Percentiles rank a stretch among this genome's conserved stretches.
These are phyloP conservation scores for Lerema accius DNA, from an alignment of 1,140 invertebrate species.

Conservation along the genomic window DNA sequence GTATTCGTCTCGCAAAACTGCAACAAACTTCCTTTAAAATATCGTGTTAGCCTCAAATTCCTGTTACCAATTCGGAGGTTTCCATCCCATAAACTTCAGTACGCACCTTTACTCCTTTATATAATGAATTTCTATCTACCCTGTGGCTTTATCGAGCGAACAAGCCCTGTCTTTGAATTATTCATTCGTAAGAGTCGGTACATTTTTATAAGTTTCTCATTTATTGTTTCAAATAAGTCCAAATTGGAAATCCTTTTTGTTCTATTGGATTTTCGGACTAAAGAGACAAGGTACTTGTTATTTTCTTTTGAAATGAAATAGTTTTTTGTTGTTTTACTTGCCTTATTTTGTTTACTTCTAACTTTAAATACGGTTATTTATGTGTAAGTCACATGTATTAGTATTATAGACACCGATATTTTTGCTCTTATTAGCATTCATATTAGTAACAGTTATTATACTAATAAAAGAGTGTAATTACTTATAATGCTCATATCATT, in stretches of 20 bases:
- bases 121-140: slow-evolving; percentile 38
- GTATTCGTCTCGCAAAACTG: too few relatives aligned
- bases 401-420: too few relatives aligned
- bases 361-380: too few relatives aligned
- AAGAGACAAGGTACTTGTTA: neutral
- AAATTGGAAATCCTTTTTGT: slow-evolving; percentile 16
- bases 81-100: slow-evolving; percentile 18
- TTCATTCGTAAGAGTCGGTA: slow-evolving; percentile 29
- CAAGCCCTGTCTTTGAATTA: slow-evolving; percentile 31
- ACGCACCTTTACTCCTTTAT: slow-evolving; percentile 24
- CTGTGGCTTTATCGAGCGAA: slow-evolving; percentile 32
- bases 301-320: neutral
- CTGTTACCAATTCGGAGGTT: slow-evolving; percentile 15
- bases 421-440: too few relatives aligned
- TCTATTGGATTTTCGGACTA: slow-evolving; percentile 6
- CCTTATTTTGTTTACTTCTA: too few relatives aligned
- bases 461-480: too few relatives aligned
- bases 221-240: slow-evolving; percentile 34
- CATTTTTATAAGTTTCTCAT: slow-evolving; percentile 32
- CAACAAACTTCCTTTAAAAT: neutral
- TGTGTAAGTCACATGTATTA: too few relatives aligned
- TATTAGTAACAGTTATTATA: too few relatives aligned
- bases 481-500: too few relatives aligned
- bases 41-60: slow-evolving; percentile 2
- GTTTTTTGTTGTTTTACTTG: too few relatives aligned